phyloP scores from a whole-genome alignment of 64 coral and sea anemone species.

The Catalaphyllia jardinei region DNA sequence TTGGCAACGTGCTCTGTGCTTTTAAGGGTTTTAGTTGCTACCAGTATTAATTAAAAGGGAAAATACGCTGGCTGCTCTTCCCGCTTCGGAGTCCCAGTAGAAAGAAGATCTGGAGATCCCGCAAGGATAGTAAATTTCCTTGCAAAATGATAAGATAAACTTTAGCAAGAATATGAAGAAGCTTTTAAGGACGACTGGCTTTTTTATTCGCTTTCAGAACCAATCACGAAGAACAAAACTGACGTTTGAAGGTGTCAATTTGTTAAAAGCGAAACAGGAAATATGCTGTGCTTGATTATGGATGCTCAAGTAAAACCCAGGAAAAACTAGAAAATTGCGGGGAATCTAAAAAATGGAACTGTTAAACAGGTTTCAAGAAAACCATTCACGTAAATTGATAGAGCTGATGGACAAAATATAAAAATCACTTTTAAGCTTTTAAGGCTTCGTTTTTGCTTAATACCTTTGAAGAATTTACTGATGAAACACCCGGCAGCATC shows the following conservation, averaged over 20 bases:
- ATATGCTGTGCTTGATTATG: neutral
- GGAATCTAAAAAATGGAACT: neutral
- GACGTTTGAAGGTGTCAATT: neutral
- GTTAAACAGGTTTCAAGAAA: neutral
- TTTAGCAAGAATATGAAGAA: neutral
- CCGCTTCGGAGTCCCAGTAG: neutral
- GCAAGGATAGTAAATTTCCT: neutral
- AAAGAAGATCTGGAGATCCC: neutral
- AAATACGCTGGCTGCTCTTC: constrained; percentile 21
- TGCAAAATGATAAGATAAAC: neutral
- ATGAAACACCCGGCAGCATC: too few relatives aligned
- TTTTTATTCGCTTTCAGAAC: neutral
- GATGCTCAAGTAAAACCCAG: neutral
- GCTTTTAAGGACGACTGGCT: neutral
- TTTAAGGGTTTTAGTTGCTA: constrained; percentile 9
- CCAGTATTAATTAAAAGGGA: constrained; percentile 31
- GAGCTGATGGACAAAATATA: neutral
- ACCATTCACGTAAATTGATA: neutral
- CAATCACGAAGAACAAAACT: neutral
- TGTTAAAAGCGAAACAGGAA: constrained; percentile 20
- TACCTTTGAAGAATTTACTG: too few relatives aligned
- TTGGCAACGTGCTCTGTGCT: constrained; percentile 10
- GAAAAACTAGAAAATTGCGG: neutral
- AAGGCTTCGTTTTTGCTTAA: neutral
- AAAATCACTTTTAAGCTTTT: neutral